phyloP scores from a whole-genome alignment of 1,140 invertebrate species.

The Laupala kohalensis region DNA sequence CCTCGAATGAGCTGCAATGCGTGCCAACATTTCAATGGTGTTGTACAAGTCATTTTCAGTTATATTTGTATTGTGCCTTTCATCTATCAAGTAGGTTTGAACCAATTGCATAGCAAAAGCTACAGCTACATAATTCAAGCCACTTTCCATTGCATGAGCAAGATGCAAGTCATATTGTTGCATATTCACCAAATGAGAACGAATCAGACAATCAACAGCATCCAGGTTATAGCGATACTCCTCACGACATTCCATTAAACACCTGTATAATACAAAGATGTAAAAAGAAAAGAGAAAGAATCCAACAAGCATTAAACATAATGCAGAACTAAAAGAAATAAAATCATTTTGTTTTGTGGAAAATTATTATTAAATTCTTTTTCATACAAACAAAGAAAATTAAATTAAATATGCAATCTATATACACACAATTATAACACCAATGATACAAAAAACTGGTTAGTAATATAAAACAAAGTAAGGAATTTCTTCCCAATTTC shows the following conservation, averaged over 20 bases:
- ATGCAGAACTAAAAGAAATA: no score
- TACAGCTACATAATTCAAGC: slow-evolving; percentile 69
- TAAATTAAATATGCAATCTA: no score
- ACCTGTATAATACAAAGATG: slow-evolving; percentile 23
- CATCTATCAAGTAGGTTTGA: slow-evolving; percentile 77
- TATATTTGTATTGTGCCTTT: slow-evolving; percentile 59
- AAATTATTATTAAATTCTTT: no score
- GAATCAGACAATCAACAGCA: slow-evolving; percentile 77
- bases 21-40: slow-evolving; percentile 66
- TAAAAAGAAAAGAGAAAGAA: no score
- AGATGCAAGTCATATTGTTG: slow-evolving; percentile 73
- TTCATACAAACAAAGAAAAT: no score
- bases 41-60: slow-evolving; percentile 74
- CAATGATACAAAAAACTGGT: no score
- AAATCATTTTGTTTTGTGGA: no score
- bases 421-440: no score
- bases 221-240: slow-evolving; percentile 84
- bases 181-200: slow-evolving; percentile 50
- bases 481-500: no score
- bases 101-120: slow-evolving; percentile 84
- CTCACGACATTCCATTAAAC: slow-evolving; percentile 67
- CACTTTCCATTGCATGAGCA: slow-evolving; percentile 76
- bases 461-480: no score
- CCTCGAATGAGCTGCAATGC: slow-evolving; percentile 56
- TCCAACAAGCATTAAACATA: no score